Conservation (phyloP, 2,797 vertebrate species). For the Taenioides sp. region DNA sequence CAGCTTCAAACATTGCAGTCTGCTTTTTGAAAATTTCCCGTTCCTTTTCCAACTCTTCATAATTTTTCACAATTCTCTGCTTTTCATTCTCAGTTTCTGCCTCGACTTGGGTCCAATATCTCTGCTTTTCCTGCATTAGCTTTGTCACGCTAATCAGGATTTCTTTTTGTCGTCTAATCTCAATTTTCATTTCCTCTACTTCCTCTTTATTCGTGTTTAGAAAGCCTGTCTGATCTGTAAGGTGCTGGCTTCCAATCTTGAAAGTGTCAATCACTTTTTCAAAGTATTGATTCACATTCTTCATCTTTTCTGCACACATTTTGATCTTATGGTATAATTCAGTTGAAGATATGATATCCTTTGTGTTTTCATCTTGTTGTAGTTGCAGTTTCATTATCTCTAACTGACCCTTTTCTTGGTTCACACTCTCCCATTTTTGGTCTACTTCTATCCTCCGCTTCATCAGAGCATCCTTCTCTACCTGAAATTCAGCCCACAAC, state of each 20-base stretch:
- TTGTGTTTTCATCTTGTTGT: slow-evolving; percentile 23
- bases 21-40: background rate
- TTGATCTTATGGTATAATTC: slow-evolving; percentile 9
- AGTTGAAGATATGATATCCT: background rate
- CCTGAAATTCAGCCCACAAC: slow-evolving; percentile 33
- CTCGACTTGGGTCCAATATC: background rate
- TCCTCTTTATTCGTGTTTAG: slow-evolving; percentile 5
- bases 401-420: slow-evolving; percentile 39
- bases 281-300: background rate
- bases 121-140: slow-evolving; percentile 10
- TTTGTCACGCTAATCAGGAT: slow-evolving; percentile 3
- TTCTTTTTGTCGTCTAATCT: slow-evolving; percentile 30
- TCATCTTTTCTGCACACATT: slow-evolving; percentile 1
- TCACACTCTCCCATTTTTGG: slow-evolving; percentile 45
- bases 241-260: slow-evolving; percentile 13
- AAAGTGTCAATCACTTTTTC: slow-evolving; percentile 10
- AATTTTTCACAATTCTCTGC: background rate
- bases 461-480: slow-evolving; percentile 42
- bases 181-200: slow-evolving; percentile 11
- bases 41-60: background rate
- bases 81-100: background rate
- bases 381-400: slow-evolving; percentile 50
- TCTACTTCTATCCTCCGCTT: slow-evolving; percentile 50
- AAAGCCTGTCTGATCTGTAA: background rate
- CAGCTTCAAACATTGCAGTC: background rate